These are phyloP conservation scores for Drosophila lacertosa DNA, from an alignment of 1,140 invertebrate genomes.

Conservation along the genomic window DNA sequence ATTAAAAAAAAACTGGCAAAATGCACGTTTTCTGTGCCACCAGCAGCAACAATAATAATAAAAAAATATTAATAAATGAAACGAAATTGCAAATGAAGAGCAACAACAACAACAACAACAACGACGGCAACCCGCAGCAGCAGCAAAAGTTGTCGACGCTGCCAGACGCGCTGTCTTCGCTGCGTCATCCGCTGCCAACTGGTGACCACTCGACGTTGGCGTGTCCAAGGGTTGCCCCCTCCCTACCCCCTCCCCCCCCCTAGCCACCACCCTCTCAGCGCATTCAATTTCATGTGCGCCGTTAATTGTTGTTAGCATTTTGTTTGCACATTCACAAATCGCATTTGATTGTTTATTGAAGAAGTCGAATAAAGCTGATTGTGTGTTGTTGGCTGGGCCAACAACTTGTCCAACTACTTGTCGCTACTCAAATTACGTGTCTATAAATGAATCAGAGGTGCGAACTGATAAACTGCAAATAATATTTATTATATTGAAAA, in stretches of 20 bases:
- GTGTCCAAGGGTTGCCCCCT: slow-evolving; percentile 27
- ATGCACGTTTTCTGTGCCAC: slow-evolving; percentile 52
- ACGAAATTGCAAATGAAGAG: slow-evolving; percentile 44
- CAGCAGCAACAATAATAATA: slow-evolving; percentile 16
- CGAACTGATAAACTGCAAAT: neutral
- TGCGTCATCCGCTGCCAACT: slow-evolving; percentile 36
- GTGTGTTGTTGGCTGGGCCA: neutral
- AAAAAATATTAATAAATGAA: slow-evolving; percentile 42
- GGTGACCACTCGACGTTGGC: slow-evolving; percentile 36
- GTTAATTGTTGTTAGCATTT: slow-evolving; percentile 56
- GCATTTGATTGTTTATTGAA: slow-evolving; percentile 49
- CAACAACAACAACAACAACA: slow-evolving; percentile 16
- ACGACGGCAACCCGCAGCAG: slow-evolving; percentile 2
- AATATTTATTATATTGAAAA: neutral
- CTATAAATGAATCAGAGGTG: slow-evolving; percentile 2
- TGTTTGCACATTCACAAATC: slow-evolving; percentile 54
- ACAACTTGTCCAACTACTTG: neutral
- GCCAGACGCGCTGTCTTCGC: slow-evolving; percentile 51
- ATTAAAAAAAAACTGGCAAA: slow-evolving; percentile 49
- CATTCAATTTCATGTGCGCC: slow-evolving; percentile 41
- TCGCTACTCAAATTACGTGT: slow-evolving; percentile 5
- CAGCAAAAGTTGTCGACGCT: slow-evolving; percentile 15
- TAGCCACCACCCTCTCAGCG: neutral
- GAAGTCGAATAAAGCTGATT: slow-evolving; percentile 29
- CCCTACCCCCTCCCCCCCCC: neutral